Evolutionary conservation across 2,797 vertebrate species (phyloP).

Genomic region (Spinibarbus caldwelli): DNA sequence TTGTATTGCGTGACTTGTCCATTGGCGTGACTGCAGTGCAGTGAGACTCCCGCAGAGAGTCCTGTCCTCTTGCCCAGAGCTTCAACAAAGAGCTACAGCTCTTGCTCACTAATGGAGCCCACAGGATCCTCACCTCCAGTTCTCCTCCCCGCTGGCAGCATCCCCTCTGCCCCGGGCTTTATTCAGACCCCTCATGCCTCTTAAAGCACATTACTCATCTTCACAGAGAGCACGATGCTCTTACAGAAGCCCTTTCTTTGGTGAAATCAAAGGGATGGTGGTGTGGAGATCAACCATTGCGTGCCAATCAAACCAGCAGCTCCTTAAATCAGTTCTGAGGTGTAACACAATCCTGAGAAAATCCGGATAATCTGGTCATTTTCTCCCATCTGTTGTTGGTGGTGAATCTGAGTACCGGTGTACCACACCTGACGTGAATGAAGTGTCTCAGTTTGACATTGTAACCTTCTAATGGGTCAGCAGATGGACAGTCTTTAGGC

Average conservation of each 20-base stretch:
- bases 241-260: constrained; percentile 6
- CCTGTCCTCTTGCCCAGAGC: constrained; percentile 5
- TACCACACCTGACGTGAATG: constrained; percentile 18
- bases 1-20: constrained; percentile 10
- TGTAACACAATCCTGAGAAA: background rate
- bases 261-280: background rate
- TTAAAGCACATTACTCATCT: background rate
- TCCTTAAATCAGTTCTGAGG: background rate
- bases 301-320: background rate
- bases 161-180: background rate
- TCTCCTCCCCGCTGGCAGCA: constrained; percentile 20
- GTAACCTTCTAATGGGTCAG: constrained; percentile 44
- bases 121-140: constrained; percentile 5
- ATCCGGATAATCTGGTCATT: background rate
- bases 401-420: background rate
- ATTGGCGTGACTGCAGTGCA: background rate
- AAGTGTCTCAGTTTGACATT: constrained; percentile 49
- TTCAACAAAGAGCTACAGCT: constrained; percentile 35
- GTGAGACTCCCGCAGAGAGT: constrained; percentile 21
- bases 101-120: constrained; percentile 1
- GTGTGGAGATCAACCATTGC: background rate
- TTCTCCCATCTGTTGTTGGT: constrained; percentile 11
- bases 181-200: background rate
- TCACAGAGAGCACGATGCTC: background rate
- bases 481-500: constrained; percentile 38